These are phyloP conservation scores for Chrysogorgia sp. DNA, from an alignment of 92 coral and sea anemone genomes.

Conservation along the genomic window DNA sequence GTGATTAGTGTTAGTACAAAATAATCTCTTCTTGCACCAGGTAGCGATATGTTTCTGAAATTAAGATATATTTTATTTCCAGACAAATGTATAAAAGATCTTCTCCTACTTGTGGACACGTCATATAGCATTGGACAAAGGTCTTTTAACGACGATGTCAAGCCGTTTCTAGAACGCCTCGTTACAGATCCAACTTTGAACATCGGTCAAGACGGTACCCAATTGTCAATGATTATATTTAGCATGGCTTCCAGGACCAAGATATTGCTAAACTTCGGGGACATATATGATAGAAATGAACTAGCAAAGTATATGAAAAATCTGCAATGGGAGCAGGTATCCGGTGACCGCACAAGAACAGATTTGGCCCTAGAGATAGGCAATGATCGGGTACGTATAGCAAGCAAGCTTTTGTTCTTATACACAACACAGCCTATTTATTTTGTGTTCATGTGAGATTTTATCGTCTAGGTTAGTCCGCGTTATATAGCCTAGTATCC, in stretches of 20 bases:
- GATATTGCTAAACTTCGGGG: constrained; percentile 1
- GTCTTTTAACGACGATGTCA: not conserved
- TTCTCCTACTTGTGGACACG: constrained; percentile 14
- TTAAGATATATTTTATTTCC: no score
- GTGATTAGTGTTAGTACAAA: no score
- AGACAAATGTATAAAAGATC: constrained; percentile 27
- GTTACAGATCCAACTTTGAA: constrained; percentile 3
- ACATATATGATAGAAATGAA: not conserved
- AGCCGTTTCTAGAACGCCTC: constrained; percentile 13
- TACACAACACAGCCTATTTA: no score
- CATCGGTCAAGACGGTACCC: constrained; percentile 12
- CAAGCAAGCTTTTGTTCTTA: not conserved
- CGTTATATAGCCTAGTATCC: no score
- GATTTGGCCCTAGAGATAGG: not conserved
- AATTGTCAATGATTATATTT: constrained; percentile 4
- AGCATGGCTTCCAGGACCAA: constrained; percentile 8
- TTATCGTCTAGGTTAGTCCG: no score
- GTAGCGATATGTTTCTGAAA: no score
- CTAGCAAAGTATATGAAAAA: not conserved
- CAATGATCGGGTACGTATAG: not conserved
- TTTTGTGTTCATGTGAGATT: no score
- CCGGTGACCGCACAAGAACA: constrained; percentile 12
- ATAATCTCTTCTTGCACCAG: no score
- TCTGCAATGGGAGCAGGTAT: not conserved
- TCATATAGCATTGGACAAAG: not conserved